Evolutionary conservation across 2,888 invertebrate genomes (phyloP), one percentile per base, ranked within the genome.

Genomic region (Clivina fossor): DNA sequence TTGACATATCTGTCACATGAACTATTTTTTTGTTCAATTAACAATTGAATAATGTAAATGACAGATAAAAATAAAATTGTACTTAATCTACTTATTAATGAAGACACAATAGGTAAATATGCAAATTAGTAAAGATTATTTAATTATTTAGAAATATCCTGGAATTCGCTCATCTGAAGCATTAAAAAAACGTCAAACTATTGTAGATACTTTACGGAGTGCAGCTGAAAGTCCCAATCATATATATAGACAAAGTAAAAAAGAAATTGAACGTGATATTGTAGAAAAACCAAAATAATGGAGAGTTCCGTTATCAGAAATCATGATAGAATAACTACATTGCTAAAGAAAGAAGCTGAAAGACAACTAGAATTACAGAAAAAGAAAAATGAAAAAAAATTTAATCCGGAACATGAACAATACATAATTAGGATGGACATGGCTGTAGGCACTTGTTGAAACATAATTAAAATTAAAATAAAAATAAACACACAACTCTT

Each of bases 341-440:
- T 74, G 20, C 70, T 80, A 56, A 74, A 74, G 66, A 74, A 86
- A 57, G 83, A 86, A 66, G 77, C 81, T 54, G 84, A 86, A 65
- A 76, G 86, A 9, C 78, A 83, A 70, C 79, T 82, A 62, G 80
- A 82, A 65, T 74, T 85, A 61, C 82, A 84, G 64, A 82, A 82
- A 67, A 81, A 82, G 50, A 81, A 80, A 62, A 82, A 83, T 64
- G 80, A 81, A 48, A 81, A 81, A 65, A 81, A 82, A 65, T n/a
- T n/a, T 13, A 78, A 78, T 56, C 83, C 84, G 3, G 80, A 80
- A 56, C 78, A 82, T 61, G 86, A 86, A 71, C n/a, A n/a, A n/a
- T n/a, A n/a, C n/a, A n/a, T n/a, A n/a, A n/a, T n/a, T n/a, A n/a
- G n/a, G n/a, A n/a, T n/a, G n/a, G n/a, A n/a, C n/a, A n/a, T n/a